Base-by-base conservation (phyloP, 2,888 invertebrate genomes). In the Trimorus sp. region DNA sequence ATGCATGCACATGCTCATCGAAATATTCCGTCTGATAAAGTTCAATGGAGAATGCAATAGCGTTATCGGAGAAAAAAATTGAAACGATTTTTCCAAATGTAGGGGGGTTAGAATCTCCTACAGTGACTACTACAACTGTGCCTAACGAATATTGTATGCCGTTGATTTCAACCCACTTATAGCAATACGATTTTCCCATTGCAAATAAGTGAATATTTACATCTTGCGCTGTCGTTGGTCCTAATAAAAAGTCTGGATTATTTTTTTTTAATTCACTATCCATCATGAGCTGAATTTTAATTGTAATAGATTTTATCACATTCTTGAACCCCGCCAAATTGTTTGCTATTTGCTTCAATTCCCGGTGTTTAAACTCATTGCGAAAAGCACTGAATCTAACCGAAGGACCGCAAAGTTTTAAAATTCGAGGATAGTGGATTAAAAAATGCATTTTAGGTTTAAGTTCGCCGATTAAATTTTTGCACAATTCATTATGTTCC, bases 371-470 rank as follows among this genome's bases (percentile, higher is more conserved):
- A 26, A 4, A 26, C 26, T 75, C 59, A 0, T 36, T 59, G 42
- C 76, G 80, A 11, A 70, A 66, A 0, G 75, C 56, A n/a, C 76
- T 76, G 58, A 40, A 76, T 3, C 71, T 37, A 12, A 58, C 36
- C 37, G 54, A 7, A 2, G 71, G 71, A 3, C 75, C 75, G 45
- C n/a, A 65, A 15, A 58, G 5, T 7, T 16, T 1, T 5, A 80
- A 48, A 0, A 75, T 16, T 11, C 75, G 37, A 36, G 12, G 8
- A 36, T 80, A 80, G 53, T 76, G 75, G 0, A n/a, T 40, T 49
- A 56, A 15, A 40, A 76, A 71, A 66, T 80, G 80, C 65, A 76
- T 65, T 49, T 80, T 80, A 12, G 69, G 70, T 49, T 74, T 73
- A 38, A 69, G 40, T 6, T n/a, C 7, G 2, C 79, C 79, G 11